Base-by-base conservation (phyloP, 2,888 invertebrate species). In the Vannuccia rotundouncinata region DNA sequence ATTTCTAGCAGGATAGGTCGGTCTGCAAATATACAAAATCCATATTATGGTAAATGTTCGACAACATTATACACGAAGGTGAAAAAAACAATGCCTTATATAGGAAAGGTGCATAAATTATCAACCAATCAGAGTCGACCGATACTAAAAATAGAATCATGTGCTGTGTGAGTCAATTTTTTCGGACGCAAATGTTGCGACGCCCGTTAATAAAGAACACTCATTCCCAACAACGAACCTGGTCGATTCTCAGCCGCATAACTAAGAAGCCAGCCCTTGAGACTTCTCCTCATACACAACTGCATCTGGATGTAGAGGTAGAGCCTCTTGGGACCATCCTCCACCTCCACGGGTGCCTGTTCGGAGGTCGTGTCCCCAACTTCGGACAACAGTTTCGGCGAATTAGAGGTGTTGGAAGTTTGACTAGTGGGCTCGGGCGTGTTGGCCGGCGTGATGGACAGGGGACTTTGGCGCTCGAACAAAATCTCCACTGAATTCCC, bases 231-330 rank as follows among this genome's bases (percentile, higher is more conserved):
- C n/a, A n/a, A n/a, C n/a, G n/a, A n/a, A n/a, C 27, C 31, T 77
- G 31, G 31, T 10, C 45, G 5, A 5, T n/a, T 25, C 45, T 77
- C 22, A n/a, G n/a, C n/a, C n/a, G n/a, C n/a, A 31, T 75, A 25
- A 5, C n/a, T 27, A 2, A 22, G 17, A 5, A 77, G 31, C 77
- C 77, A 77, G 31, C 2, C 79, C 27, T 66, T 81, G 59, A 99
- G 89, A 83, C 94, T 95, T 85, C 94, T 92, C 84, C 92, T 91
- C 79, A 92, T 91, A 85, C 97, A 98, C 82, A 98, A 89, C 88
- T 98, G 95, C 97, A 98, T 98, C 89, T 98, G 97, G 87, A 98
- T 98, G 87, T 95, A 97, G 22, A 98, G 90, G 87, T 92, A 81
- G 59, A 79, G 75, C 25, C 17, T 13, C 13, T 2, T 29, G 5